Evolutionary conservation across 2,113 vertebrate species (phyloP).

Genomic region (Aspiorhynchus laticeps): DNA sequence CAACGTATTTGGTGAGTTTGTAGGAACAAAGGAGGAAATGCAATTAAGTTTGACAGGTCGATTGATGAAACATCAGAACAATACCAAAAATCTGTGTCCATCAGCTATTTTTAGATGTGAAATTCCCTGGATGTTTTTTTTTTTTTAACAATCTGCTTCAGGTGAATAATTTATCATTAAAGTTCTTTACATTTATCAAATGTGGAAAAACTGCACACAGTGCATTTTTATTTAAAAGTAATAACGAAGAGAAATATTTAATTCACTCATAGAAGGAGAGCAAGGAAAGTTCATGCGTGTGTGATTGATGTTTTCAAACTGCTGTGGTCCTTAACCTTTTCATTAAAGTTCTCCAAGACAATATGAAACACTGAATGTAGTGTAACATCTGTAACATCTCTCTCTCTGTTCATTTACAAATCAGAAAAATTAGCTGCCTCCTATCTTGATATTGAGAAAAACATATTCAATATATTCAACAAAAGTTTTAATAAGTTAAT

Average conservation of each 20-base stretch:
- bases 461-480: too few species aligned
- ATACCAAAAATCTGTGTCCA: slow-evolving; percentile 69
- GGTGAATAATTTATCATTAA: slow-evolving; percentile 65
- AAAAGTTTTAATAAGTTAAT: too few species aligned
- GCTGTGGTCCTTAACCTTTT: background rate
- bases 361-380: background rate
- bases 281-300: background rate
- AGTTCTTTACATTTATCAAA: slow-evolving; percentile 61
- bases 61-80: slow-evolving; percentile 71
- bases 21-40: slow-evolving; percentile 66
- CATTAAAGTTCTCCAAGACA: background rate
- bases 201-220: slow-evolving; percentile 61
- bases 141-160: slow-evolving; percentile 55
- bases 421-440: too few species aligned
- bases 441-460: too few species aligned
- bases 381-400: too few species aligned
- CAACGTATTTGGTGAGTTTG: slow-evolving; percentile 67
- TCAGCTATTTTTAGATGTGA: slow-evolving; percentile 67
- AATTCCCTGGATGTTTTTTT: slow-evolving; percentile 10
- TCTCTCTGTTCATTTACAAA: too few species aligned
- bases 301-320: background rate
- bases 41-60: slow-evolving; percentile 74
- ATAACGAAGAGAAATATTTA: slow-evolving; percentile 44
- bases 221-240: slow-evolving; percentile 50
- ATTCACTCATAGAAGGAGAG: background rate